Percentiles rank a stretch among this genome's conserved stretches.
These are phyloP conservation scores for Xerus inauris DNA, from an alignment of 2,113 vertebrate species.

Conservation along the genomic window DNA sequence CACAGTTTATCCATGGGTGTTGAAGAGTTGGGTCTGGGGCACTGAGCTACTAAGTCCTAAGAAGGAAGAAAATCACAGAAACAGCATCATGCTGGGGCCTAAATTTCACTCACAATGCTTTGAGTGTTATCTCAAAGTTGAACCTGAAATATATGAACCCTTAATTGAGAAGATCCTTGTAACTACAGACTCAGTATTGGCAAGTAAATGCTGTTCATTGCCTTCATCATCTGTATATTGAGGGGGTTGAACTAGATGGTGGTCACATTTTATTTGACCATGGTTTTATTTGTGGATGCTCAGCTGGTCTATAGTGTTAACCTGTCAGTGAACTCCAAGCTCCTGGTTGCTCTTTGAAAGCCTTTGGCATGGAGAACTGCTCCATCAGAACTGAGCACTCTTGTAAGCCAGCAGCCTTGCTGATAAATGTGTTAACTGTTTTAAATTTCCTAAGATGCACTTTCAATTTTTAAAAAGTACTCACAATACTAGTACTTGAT, in stretches of 20 bases:
- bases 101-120: neutral
- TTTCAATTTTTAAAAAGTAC: constrained; percentile 35
- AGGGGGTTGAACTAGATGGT: neutral
- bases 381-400: neutral
- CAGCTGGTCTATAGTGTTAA: neutral
- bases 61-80: neutral
- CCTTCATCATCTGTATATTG: neutral
- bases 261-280: neutral
- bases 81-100: neutral
- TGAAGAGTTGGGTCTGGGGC: neutral
- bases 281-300: neutral
- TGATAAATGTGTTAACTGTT: constrained; percentile 7
- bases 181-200: neutral
- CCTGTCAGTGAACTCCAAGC: neutral
- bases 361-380: neutral
- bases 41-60: neutral
- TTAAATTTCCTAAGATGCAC: constrained; percentile 6
- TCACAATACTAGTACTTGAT: neutral
- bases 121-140: neutral
- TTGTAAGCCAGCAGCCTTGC: neutral
- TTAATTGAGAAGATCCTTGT: neutral
- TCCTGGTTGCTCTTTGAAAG: neutral
- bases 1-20: neutral
- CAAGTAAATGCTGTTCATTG: neutral
- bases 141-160: neutral